Conservation (phyloP, 2,113 vertebrate species). For the Triplophysa siluroides region DNA sequence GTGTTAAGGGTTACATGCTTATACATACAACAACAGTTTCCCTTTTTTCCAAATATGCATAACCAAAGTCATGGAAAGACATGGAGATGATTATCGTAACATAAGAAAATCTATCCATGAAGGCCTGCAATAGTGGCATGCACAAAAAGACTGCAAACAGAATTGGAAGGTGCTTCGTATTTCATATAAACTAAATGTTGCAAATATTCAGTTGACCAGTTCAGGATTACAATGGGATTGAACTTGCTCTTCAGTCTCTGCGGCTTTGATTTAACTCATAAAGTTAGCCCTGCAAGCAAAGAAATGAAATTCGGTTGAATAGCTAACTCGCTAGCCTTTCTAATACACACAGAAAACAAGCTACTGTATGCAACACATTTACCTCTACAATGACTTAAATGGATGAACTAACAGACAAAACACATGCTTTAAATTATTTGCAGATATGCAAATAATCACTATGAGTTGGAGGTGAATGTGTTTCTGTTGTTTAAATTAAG, state of each 20-base stretch:
- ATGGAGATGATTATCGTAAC: constrained; percentile 47
- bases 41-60: constrained; percentile 74
- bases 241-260: constrained; percentile 88
- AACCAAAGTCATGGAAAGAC: constrained; percentile 71
- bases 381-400: neutral
- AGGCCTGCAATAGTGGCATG: constrained; percentile 53
- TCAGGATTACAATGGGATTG: constrained; percentile 72
- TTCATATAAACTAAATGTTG: constrained; percentile 76
- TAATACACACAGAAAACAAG: constrained; percentile 47
- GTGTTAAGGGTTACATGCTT: constrained; percentile 88
- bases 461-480: neutral
- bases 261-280: constrained; percentile 86
- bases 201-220: constrained; percentile 83
- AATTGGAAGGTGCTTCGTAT: constrained; percentile 44
- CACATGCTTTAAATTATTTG: constrained; percentile 6
- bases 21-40: constrained; percentile 84
- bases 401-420: constrained; percentile 36
- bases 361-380: constrained; percentile 5
- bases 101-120: constrained; percentile 44
- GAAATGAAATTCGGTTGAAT: constrained; percentile 86
- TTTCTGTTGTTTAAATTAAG: no score
- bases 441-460: constrained; percentile 32
- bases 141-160: constrained; percentile 51
- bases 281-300: constrained; percentile 95
- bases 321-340: constrained; percentile 79